Conservation (phyloP, 1,140 invertebrate genomes). For the Steinernema khuongi region DNA sequence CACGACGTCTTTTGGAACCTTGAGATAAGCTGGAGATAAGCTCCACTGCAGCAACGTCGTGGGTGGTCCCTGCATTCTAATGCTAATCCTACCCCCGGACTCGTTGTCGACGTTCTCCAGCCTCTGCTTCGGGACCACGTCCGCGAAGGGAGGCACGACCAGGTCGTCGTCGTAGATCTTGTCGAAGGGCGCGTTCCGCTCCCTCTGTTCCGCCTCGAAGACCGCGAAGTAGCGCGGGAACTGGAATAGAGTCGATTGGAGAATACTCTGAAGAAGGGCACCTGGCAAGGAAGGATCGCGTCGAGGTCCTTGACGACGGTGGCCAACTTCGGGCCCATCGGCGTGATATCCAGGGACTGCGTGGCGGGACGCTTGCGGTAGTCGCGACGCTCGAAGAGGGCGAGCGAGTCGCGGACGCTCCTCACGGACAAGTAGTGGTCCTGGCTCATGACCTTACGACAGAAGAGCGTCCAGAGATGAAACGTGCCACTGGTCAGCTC, state of each 20-base stretch:
- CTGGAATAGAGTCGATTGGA: neutral
- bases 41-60: too few species aligned
- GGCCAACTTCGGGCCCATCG: neutral
- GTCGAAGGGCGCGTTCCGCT: neutral
- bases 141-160: neutral
- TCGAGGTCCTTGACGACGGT: neutral
- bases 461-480: neutral
- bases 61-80: too few species aligned
- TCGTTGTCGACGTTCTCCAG: neutral
- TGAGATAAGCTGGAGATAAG: too few species aligned
- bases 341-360: neutral
- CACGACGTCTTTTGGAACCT: too few species aligned
- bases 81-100: neutral
- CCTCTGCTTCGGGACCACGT: neutral
- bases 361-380: neutral
- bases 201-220: neutral
- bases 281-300: neutral
- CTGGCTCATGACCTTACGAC: neutral
- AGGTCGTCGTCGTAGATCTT: slow-evolving; percentile 10
- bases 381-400: neutral
- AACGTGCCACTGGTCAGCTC: neutral
- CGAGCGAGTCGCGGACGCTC: neutral
- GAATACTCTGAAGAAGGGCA: neutral
- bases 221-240: neutral
- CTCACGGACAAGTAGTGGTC: neutral